Evolutionary conservation across 2,797 vertebrate genomes (phyloP), one percentile per base, ranked within the genome.

Genomic region (Acestrorhynchus altus): DNA sequence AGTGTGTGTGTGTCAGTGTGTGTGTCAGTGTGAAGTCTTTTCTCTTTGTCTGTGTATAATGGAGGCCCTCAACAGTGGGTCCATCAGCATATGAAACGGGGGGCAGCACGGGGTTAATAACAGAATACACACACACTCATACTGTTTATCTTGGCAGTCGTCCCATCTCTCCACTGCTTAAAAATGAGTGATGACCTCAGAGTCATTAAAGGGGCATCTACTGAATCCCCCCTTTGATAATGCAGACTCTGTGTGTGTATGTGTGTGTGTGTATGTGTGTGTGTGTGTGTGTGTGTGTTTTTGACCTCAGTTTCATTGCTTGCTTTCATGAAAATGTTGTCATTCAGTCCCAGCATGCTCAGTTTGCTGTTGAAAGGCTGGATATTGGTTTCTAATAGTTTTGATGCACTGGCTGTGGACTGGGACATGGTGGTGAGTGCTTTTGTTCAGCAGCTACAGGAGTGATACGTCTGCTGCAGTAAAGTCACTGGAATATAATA

Each of bases 101-200:
- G 51, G 20, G 11, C 47, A 54, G 52, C 22, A 18, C 5, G 5
- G 52, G 69, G 51, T 71, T 40, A 72, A 39, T 15, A 71, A 57
- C 20, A 57, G 54, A 11, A 40, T 51, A 52, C 78, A 68, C 65
- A 44, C 57, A 60, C 22, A 35, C 39, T 44, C 42, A 24, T 35
- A 22, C 6, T 77, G 69, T 77, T 77, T 77, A 77, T 42, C 47
- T 73, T 81, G 79, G 79, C 66, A 40, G 44, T 47, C 12, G 52
- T 40, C 74, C 74, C 39, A 64, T 49, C 60, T 46, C 49, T 57
- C 15, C 74, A 72, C 52, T 51, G 46, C 63, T 72, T 70, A 70
- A 54, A 70, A n/a, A 70, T 70, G 31, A 70, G 47, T 54, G 28
- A 69, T 12, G 49, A 52, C n/a, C 66, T 22, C 28, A 69, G 35